Evolutionary conservation across 2,797 vertebrate genomes (phyloP).

Genomic region (Neomorphus geoffroyi): DNA sequence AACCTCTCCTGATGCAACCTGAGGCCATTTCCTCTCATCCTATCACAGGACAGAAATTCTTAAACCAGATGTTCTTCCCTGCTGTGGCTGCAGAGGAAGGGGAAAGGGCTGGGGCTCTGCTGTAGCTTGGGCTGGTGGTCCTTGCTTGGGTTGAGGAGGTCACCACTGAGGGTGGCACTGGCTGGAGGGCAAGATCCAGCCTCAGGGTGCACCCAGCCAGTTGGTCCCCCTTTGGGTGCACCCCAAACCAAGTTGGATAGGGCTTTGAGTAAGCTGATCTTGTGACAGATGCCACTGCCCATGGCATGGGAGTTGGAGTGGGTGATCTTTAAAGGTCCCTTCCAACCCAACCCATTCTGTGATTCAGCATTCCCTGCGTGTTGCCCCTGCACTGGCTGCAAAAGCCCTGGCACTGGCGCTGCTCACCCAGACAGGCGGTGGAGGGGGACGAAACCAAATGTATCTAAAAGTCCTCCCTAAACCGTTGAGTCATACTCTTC

Average conservation of each 20-base stretch:
- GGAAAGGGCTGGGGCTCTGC: not conserved
- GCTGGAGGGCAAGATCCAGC: not conserved
- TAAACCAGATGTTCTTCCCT: rapidly evolving
- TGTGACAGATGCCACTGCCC: too few species aligned
- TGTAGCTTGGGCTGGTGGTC: rapidly evolving
- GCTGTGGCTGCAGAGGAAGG: not conserved
- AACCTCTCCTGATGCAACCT: too few species aligned
- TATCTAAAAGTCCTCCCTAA: not conserved
- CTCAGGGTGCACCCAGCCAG: rapidly evolving
- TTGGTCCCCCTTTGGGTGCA: too few species aligned
- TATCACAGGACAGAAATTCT: not conserved
- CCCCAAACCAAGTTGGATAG: too few species aligned
- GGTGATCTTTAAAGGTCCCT: too few species aligned
- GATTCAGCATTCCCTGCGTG: too few species aligned
- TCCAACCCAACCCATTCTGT: too few species aligned
- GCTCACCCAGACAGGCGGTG: not conserved
- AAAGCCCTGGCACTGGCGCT: not conserved
- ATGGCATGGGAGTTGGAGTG: too few species aligned
- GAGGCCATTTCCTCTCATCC: too few species aligned
- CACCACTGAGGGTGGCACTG: not conserved
- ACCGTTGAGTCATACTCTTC: not conserved
- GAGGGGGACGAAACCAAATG: not conserved
- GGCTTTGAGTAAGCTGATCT: too few species aligned
- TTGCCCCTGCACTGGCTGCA: rapidly evolving
- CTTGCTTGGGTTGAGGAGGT: not conserved